Base-by-base conservation (phyloP, 2,113 vertebrate species). In the Balaeniceps rex region DNA sequence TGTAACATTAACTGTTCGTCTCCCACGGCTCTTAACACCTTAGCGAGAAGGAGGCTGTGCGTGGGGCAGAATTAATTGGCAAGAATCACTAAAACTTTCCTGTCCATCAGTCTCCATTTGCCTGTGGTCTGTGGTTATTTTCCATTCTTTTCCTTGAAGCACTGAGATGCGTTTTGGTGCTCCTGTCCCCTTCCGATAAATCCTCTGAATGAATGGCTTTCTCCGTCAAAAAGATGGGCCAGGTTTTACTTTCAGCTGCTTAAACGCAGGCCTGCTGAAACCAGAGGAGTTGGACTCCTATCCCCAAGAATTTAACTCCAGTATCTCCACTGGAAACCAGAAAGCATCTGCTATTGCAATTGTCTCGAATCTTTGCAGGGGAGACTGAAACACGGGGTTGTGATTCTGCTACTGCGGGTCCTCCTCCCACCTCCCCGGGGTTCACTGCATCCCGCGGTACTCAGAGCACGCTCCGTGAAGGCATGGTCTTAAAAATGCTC, bases 361-460 rank as follows among this genome's bases (percentile, higher is more conserved):
- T 26, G 19, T 22, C 68, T 86, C 7, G 2, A 31, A 21, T 57
- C 70, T 44, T 69, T 18, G 10, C 22, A 14, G 71, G 65, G 52
- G 38, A 88, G 49, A 34, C 15, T 34, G 60, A 60, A 83, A 19
- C 40, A 29, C 42, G 21, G 46, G 33, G 26, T 29, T 60, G 22
- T 60, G 80, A 4, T 44, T 64, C 40, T 47, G 3, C 46, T n/a
- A 2, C 46, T 71, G 77, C 69, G 55, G 64, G n/a, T 44, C 70
- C 68, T 83, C 47, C 28, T 79, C 72, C 49, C 57, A 24, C 63
- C 69, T 78, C 31, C 60, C 83, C 36, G 17, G 31, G 3, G 10
- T 19, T 2, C 19, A 0, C 1, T 11, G 19, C 47, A 47, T 68
- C 83, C 63, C 16, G 10, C 44, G 17, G 0, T 12, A 10, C 28